Evolutionary conservation across 2,113 vertebrate genomes (phyloP).

Genomic region (Rhagologus leucostigma): DNA sequence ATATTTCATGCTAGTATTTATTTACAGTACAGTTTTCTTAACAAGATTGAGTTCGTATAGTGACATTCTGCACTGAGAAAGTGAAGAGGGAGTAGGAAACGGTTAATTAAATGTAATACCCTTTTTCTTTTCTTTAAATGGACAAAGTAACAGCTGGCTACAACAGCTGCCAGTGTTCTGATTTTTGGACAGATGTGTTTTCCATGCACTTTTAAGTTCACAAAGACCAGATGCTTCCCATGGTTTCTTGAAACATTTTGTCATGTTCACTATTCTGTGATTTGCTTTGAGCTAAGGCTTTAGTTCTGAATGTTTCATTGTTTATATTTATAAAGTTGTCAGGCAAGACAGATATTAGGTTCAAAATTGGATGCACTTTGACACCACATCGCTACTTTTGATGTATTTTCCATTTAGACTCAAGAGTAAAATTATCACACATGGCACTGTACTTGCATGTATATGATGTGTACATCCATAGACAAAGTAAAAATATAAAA

Average conservation of each 20-base stretch:
- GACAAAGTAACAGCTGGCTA: not conserved
- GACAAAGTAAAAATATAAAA: not conserved
- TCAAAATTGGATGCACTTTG: not conserved
- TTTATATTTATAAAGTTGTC: not conserved
- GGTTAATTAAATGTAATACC: not conserved
- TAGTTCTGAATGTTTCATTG: not conserved
- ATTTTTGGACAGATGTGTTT: conserved; percentile 11
- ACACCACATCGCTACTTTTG: not conserved
- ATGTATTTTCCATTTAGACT: not conserved
- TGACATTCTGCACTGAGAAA: not conserved
- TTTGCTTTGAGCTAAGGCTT: not conserved
- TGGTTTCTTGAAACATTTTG: not conserved
- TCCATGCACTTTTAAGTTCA: not conserved
- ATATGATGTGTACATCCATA: not conserved
- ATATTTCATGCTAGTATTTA: not conserved
- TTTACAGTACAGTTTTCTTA: not conserved
- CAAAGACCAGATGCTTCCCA: not conserved
- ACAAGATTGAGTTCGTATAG: not conserved
- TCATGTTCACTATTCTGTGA: not conserved
- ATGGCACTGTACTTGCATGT: not conserved
- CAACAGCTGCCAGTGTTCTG: not conserved
- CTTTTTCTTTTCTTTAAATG: not conserved
- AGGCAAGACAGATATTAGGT: not conserved
- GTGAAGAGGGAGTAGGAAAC: not conserved
- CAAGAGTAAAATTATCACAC: not conserved